Evolutionary conservation across 2,888 invertebrate genomes (phyloP), one percentile per base, ranked within the genome.

Genomic region (Graphium colonna): DNA sequence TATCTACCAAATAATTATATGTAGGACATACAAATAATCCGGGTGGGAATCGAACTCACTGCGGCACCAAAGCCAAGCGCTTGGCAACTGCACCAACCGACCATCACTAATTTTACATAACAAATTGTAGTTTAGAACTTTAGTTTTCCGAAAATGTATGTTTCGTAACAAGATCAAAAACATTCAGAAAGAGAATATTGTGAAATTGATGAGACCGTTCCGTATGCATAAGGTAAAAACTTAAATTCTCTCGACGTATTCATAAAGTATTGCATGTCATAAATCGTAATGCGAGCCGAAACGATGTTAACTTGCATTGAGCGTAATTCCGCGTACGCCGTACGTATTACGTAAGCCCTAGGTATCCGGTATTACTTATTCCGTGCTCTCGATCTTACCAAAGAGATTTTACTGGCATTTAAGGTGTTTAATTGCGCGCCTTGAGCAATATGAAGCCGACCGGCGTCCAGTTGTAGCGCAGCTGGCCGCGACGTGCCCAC

Each of bases 351-450:
- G 44, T 49, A 54, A 54, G 33, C 17, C 40, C 44, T 43, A 49
- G 44, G 43, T 45, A 54, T 49, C 44, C 49, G 53, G 33, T 28
- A 44, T 44, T 40, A 43, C 43, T 53, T 39, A 53, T 44, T 45
- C 40, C 12, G 49, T 33, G 49, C 44, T 54, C 49, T 44, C 49
- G 33, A 54, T 54, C 44, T 45, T 49, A 26, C 53, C 39, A 21
- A 28, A 39, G 48, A 21, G 43, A 36, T 44, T 49, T 54, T 44
- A 49, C 18, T 45, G 49, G 53, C 53, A 54, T 54, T 54, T 54
- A 49, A 53, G 53, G 33, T 45, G 40, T 54, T 49, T 54, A 54
- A 54, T 49, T 54, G 49, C 49, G 40, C 18, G 53, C 53, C 53
- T 43, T 49, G 53, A 31, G 53, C 53, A 54, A 49, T 49, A 44